Evolutionary conservation across 37 sponge, comb jelly and placozoan species (phyloP), one percentile per base, ranked within the genome.

Genomic region (Diacarnus erythraeanus): DNA sequence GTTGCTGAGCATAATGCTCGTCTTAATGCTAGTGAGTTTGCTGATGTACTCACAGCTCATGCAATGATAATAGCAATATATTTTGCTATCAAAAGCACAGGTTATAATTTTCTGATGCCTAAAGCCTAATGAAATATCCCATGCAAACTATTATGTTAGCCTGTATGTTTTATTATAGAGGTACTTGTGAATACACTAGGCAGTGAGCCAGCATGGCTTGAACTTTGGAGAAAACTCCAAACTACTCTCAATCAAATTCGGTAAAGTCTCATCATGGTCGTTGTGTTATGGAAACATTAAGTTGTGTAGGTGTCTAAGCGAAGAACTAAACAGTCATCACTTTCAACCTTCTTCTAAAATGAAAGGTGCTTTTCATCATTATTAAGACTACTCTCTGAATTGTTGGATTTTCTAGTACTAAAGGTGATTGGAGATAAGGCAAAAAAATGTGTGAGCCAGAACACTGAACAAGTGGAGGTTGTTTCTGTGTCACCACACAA

Each of bases 141-240:
- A n/a, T n/a, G 4, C 30, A 27, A 61, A 8, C 9, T 23, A 6
- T 29, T 4, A 61, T 23, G 25, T 68, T 37, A 68, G 5, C 4
- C 5, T 34, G 20, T 68, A 12, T 12, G 20, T 68, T 2, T 68
- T 37, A 30, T 44, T 2, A 23, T 64, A 81, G 81, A 41, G 34
- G 75, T 82, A n/a, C 44, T 82, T 33, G 38, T 75, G 75, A 44
- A 44, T 56, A 74, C 83, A 21, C 75, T 82, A n/a, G 83, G 83
- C n/a, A 27, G 36, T 51, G 43, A 37, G 43, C 39, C 37, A 2
- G 36, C 83, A 27, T 82, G 64, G 75, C 34, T 33, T 2, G 75
- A 74, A 10, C 65, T 82, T 9, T 82, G 83, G 83, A 37, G 37
- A 22, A 74, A 74, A 44, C 36, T 82, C 38, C 42, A 74, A 17